A percentile compares a stretch with the other conserved stretches of the same genome.
These are phyloP conservation scores for Tragopan temminckii DNA, from an alignment of 2,797 vertebrate genomes.

Conservation along the genomic window DNA sequence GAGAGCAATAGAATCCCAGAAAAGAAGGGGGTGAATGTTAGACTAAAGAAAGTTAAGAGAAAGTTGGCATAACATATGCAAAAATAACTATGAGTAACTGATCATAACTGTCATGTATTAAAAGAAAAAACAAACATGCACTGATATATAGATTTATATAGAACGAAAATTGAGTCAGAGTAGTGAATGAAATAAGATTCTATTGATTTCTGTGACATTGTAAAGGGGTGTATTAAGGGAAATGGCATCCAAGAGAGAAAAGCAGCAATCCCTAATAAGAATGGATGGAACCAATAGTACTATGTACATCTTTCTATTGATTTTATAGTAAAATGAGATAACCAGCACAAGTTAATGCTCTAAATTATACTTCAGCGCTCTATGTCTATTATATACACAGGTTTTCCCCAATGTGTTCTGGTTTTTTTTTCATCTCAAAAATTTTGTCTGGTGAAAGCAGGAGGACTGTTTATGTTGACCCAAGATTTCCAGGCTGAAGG, in stretches of 20 bases:
- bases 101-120: background rate
- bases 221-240: background rate
- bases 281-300: background rate
- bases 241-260: background rate
- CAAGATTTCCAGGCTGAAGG: conserved; percentile 35
- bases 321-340: background rate
- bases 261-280: background rate
- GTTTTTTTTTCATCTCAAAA: conserved; percentile 10
- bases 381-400: background rate
- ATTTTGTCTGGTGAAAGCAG: background rate
- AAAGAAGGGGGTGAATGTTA: background rate
- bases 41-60: background rate
- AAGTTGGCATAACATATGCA: background rate
- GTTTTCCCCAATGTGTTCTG: conserved; percentile 15
- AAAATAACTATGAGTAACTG: background rate
- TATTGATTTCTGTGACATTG: background rate
- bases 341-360: background rate
- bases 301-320: background rate
- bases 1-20: background rate
- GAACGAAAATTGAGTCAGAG: background rate
- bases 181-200: background rate
- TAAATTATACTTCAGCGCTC: background rate
- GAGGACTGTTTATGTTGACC: background rate
- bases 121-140: background rate
- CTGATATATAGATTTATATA: background rate